Conservation (phyloP, 2,888 invertebrate species). For the Ferdinandea cuprea region DNA sequence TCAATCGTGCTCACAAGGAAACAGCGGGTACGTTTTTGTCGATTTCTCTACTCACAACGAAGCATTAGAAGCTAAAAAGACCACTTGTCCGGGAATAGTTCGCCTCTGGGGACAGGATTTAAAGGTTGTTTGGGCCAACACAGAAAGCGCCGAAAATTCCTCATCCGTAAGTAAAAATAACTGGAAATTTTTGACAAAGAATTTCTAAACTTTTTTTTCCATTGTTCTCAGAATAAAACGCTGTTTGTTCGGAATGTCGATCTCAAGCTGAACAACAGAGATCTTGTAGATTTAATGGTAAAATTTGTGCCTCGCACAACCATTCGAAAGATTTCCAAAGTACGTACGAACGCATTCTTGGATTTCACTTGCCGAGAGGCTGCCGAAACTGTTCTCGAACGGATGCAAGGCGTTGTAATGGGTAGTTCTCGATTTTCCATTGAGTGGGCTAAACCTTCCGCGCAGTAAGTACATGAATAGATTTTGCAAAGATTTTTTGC, state of each 20-base stretch:
- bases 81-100: slow-evolving; percentile 77
- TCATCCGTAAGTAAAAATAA: slow-evolving; percentile 51
- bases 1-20: slow-evolving; percentile 37
- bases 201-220: slow-evolving; percentile 22
- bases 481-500: not conserved
- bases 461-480: slow-evolving; percentile 75
- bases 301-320: slow-evolving; percentile 76
- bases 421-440: slow-evolving; percentile 76
- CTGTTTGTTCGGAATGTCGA: slow-evolving; percentile 79
- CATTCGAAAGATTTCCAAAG: slow-evolving; percentile 78
- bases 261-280: slow-evolving; percentile 77
- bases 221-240: slow-evolving; percentile 76
- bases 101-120: slow-evolving; percentile 78
- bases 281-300: slow-evolving; percentile 76
- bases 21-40: slow-evolving; percentile 78
- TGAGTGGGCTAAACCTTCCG: slow-evolving; percentile 79
- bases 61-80: slow-evolving; percentile 78
- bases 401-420: slow-evolving; percentile 75
- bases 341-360: slow-evolving; percentile 78
- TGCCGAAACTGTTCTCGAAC: slow-evolving; percentile 77
- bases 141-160: not conserved
- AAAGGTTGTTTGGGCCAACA: slow-evolving; percentile 79
- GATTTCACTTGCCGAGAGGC: slow-evolving; percentile 77
- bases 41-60: slow-evolving; percentile 78
- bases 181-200: not conserved